phyloP scores from a whole-genome alignment of 2,888 invertebrate species.

The Drosophila antonietae region DNA sequence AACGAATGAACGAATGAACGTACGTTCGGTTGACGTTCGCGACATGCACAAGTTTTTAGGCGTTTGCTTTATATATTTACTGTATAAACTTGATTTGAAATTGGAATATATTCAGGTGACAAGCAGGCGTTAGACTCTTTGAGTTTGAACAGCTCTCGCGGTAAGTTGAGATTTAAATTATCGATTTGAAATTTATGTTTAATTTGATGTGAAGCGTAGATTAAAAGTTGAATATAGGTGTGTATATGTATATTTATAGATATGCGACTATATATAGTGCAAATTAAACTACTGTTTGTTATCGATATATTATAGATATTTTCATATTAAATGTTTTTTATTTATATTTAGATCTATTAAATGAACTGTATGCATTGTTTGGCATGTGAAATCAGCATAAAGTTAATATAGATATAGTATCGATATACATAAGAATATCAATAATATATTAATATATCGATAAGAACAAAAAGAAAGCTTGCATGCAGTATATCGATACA shows the following conservation, averaged over 20 bases:
- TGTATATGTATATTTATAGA: not conserved
- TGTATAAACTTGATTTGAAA: constrained; percentile 35
- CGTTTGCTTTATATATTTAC: constrained; percentile 39
- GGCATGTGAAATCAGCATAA: not conserved
- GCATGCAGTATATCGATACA: no score
- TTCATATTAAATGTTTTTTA: not conserved
- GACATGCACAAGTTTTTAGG: constrained; percentile 31
- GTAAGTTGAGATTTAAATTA: constrained; percentile 2
- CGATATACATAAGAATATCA: not conserved
- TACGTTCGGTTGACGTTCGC: constrained; percentile 25
- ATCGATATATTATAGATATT: not conserved
- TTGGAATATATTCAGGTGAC: constrained; percentile 6
- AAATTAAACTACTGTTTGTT: no score
- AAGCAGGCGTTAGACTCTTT: constrained; percentile 9
- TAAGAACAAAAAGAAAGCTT: no score
- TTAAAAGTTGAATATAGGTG: not conserved
- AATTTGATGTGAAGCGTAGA: not conserved
- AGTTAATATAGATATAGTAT: no score
- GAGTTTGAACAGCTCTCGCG: not conserved
- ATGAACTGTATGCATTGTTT: no score
- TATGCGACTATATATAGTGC: not conserved
- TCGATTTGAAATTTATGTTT: not conserved
- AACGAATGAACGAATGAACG: not conserved
- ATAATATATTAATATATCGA: no score
- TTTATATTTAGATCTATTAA: not conserved